These are phyloP conservation scores for Microtus richardsoni DNA, from an alignment of 2,113 vertebrate genomes.

Conservation along the genomic window DNA sequence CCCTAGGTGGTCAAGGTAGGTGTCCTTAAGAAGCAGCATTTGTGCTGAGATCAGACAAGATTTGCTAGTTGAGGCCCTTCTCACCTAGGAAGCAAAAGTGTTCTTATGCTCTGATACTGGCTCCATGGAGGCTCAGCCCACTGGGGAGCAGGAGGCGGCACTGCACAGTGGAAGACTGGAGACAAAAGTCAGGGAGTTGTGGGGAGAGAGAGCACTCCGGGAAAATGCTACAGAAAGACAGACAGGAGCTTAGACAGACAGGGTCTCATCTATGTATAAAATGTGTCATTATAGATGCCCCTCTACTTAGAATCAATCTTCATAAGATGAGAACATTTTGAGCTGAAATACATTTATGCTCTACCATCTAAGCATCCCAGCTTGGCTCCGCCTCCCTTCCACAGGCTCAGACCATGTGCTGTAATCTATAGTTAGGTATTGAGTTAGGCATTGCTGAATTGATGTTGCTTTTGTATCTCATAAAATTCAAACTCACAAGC, in stretches of 20 bases:
- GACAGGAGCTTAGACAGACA: neutral
- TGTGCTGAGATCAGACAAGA: neutral
- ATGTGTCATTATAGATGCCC: neutral
- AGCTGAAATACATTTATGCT: neutral
- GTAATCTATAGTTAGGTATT: neutral
- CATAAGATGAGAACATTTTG: neutral
- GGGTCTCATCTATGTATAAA: neutral
- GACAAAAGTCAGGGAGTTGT: neutral
- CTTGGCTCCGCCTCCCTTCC: neutral
- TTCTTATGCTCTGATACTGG: neutral
- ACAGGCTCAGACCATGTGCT: neutral
- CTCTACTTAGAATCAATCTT: neutral
- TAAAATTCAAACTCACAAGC: neutral
- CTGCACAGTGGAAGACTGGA: neutral
- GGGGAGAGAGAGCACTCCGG: neutral
- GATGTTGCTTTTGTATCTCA: neutral
- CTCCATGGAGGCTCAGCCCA: neutral
- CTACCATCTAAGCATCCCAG: neutral
- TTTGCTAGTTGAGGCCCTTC: neutral
- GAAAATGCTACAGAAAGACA: neutral
- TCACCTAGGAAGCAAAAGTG: neutral
- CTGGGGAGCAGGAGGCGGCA: neutral
- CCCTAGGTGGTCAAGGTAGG: neutral
- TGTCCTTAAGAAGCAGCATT: neutral
- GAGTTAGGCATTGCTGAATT: neutral